Evolutionary conservation across 2,797 vertebrate genomes (phyloP).

Genomic region (Pangasius sanitwongsei): DNA sequence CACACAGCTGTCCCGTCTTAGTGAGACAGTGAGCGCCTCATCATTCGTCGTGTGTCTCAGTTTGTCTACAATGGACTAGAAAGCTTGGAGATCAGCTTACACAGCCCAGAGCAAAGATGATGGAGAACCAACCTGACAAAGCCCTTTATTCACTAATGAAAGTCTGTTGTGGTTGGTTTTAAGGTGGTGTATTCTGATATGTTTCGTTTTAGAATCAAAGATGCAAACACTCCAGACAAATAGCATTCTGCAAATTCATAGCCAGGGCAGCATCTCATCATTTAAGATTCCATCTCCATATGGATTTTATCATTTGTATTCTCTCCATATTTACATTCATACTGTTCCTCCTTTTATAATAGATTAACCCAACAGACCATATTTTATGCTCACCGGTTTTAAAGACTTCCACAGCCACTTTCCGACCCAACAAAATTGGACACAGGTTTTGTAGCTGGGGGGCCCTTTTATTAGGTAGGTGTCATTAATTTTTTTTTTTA

Average conservation of each 20-base stretch:
- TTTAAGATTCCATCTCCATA: constrained; percentile 66
- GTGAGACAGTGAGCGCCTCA: background rate
- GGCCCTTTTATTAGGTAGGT: constrained; percentile 58
- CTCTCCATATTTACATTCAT: constrained; percentile 70
- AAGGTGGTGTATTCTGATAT: background rate
- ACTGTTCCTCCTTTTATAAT: constrained; percentile 67
- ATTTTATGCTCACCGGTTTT: constrained; percentile 57
- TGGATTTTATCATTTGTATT: constrained; percentile 74
- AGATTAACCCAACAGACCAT: constrained; percentile 63
- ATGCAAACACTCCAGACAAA: background rate
- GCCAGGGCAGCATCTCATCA: constrained; percentile 64
- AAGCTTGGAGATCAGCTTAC: constrained; percentile 33
- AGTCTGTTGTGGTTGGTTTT: constrained; percentile 6
- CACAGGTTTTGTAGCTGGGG: constrained; percentile 63
- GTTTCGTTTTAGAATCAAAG: constrained; percentile 21
- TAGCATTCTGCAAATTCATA: constrained; percentile 48
- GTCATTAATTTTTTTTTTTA: constrained; percentile 61
- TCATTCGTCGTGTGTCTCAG: constrained; percentile 20
- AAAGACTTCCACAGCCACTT: constrained; percentile 50
- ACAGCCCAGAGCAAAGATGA: background rate
- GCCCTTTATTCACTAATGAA: constrained; percentile 28
- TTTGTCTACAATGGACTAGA: constrained; percentile 10
- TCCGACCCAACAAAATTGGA: constrained; percentile 68
- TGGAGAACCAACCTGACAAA: constrained; percentile 16
- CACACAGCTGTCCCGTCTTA: constrained; percentile 61